phyloP scores from a whole-genome alignment of 2,888 invertebrate species.

The Acanthoscelides obtectus region DNA sequence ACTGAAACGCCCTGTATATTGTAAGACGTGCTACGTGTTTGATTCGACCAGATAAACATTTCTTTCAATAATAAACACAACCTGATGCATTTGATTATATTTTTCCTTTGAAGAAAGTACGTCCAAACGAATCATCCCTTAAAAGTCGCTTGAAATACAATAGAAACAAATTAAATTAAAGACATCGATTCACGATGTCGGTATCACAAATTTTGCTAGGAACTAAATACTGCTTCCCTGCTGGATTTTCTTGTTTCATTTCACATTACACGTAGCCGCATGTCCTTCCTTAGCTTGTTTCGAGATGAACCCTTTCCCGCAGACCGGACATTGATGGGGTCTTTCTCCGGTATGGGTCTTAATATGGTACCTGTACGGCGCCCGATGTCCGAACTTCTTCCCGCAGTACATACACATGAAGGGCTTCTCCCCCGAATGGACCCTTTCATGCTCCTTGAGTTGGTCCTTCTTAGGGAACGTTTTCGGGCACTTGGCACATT shows the following conservation, averaged over 20 bases:
- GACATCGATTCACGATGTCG: too few species aligned
- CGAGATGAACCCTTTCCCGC: conserved; percentile 29
- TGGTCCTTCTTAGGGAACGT: conserved; percentile 43
- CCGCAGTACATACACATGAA: conserved; percentile 39
- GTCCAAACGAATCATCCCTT: too few species aligned
- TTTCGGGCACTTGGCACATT: conserved; percentile 30
- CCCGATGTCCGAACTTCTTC: conserved; percentile 31
- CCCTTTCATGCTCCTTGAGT: conserved; percentile 28
- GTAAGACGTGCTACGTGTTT: too few species aligned
- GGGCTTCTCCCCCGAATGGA: conserved; percentile 45
- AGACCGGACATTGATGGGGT: conserved; percentile 30
- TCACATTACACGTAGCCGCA: conserved; percentile 6
- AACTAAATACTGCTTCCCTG: background rate
- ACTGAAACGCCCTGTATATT: too few species aligned
- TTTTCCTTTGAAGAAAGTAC: too few species aligned
- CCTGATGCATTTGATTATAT: too few species aligned
- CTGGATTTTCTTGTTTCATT: too few species aligned
- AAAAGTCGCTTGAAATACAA: too few species aligned
- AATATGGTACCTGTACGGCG: conserved; percentile 32
- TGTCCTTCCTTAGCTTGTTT: conserved; percentile 20
- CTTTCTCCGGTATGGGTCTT: conserved; percentile 23
- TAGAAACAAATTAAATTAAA: too few species aligned
- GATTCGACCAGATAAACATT: too few species aligned
- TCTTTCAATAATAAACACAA: too few species aligned
- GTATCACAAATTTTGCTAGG: background rate